Conservation (phyloP, 2,797 vertebrate genomes). For the Chanos chanos region DNA sequence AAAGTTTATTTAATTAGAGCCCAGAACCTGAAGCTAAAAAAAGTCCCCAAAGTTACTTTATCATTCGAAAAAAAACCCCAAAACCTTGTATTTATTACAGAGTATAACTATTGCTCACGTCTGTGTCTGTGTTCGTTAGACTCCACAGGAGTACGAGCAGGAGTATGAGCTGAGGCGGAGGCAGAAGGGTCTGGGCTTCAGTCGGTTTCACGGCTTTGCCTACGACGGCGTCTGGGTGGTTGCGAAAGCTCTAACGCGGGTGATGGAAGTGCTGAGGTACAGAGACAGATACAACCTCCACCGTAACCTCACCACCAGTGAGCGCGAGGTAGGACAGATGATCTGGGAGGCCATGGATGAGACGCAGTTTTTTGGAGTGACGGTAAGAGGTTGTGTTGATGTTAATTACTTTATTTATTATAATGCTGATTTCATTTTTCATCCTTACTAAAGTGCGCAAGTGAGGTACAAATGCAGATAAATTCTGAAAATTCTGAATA, state of each 20-base stretch:
- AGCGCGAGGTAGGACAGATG: conserved; percentile 72
- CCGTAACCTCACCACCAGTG: conserved; percentile 74
- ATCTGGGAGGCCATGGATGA: conserved; percentile 83
- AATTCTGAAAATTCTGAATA: too few species aligned
- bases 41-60: too few species aligned
- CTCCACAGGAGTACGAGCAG: conserved; percentile 80
- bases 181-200: conserved; percentile 63
- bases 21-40: too few species aligned
- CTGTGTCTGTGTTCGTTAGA: conserved; percentile 61
- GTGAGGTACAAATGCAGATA: background rate
- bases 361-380: conserved; percentile 85
- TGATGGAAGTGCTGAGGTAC: conserved; percentile 75
- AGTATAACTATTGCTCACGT: background rate
- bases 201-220: conserved; percentile 82
- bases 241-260: conserved; percentile 75
- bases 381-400: conserved; percentile 74
- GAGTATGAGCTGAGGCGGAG: conserved; percentile 73
- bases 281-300: conserved; percentile 69
- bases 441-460: too few species aligned
- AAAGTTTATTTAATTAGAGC: too few species aligned
- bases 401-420: background rate
- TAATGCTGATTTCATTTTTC: background rate
- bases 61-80: too few species aligned
- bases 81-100: too few species aligned
- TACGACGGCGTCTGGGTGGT: conserved; percentile 90